Evolutionary conservation across 2,113 vertebrate genomes (phyloP), one percentile per base, ranked within the genome.

Genomic region (Gymnorhina tibicen): DNA sequence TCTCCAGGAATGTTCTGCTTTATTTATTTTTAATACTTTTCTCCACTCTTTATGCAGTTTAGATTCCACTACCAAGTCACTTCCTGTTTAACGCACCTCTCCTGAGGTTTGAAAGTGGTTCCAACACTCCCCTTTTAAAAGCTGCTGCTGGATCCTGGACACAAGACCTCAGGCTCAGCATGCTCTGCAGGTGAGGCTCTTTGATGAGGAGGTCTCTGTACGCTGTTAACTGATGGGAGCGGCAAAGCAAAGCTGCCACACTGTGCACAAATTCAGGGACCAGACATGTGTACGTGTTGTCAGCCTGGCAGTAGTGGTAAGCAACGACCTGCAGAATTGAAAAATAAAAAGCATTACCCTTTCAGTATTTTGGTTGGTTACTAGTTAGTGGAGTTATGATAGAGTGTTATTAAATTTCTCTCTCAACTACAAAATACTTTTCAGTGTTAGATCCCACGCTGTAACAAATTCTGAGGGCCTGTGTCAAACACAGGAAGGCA

Each of bases 201-300:
- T 95, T 98, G 49, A 99, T 97, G 23, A 99, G 97, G 32, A 99
- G 98, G 78, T 99, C 99, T 79, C 99, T 94, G 97, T 99, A 99
- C 0, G 99, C 98, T 0, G 97, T 63, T 22, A 99, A 96, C 85
- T 99, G 99, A 49, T 98, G 99, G 0, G 98, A 98, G 87, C 99
- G 98, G 94, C 99, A 99, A 35, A 99, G 98, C 81, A 99, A 93
- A 49, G 99, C 99, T 1, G 99, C 98, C 3, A 99, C 95, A 24
- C 99, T 99, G 96, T 99, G 99, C 74, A 99, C 99, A 5, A 99
- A 99, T 93, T 99, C 99, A 0, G 99, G 99, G 13, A 99, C 99
- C 14, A 99, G 98, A 86, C 99, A 99, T 0, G 99, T 99, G 97
- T 99, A 99, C 0, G 99, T 99, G 97, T 99, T 99, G 92, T 99